These are phyloP conservation scores for Oenanthe melanoleuca DNA, from an alignment of 2,113 vertebrate genomes.

Conservation along the genomic window DNA sequence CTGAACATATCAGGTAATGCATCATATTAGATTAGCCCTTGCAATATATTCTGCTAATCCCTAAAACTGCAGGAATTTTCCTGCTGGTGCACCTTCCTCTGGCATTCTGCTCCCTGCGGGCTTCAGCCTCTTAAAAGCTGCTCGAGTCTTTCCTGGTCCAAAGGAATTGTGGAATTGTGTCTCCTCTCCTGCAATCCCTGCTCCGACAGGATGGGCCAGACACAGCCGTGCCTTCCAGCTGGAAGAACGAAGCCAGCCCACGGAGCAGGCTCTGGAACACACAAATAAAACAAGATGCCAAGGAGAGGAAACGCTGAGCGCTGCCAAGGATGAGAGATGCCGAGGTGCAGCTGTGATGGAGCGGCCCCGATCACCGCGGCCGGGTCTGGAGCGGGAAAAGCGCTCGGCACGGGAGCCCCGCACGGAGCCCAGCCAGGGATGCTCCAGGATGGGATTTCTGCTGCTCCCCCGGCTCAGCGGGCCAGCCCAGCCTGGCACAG, in stretches of 20 bases:
- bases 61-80: neutral
- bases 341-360: neutral
- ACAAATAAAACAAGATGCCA: neutral
- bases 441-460: neutral
- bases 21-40: neutral
- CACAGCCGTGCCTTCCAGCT: neutral
- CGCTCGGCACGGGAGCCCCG: neutral
- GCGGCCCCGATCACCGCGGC: neutral
- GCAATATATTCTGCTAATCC: neutral
- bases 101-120: neutral
- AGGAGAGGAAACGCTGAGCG: neutral
- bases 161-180: neutral
- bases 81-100: neutral
- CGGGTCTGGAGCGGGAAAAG: neutral
- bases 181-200: neutral
- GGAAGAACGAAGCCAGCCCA: neutral
- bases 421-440: rapidly evolving
- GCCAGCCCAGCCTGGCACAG: neutral
- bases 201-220: neutral
- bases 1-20: neutral
- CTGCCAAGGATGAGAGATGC: neutral
- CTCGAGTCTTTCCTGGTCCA: neutral
- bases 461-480: neutral
- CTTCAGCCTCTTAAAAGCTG: neutral
- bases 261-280: neutral